Conservation (phyloP, 2,113 vertebrate genomes). For the Hippocampus mohnikei region DNA sequence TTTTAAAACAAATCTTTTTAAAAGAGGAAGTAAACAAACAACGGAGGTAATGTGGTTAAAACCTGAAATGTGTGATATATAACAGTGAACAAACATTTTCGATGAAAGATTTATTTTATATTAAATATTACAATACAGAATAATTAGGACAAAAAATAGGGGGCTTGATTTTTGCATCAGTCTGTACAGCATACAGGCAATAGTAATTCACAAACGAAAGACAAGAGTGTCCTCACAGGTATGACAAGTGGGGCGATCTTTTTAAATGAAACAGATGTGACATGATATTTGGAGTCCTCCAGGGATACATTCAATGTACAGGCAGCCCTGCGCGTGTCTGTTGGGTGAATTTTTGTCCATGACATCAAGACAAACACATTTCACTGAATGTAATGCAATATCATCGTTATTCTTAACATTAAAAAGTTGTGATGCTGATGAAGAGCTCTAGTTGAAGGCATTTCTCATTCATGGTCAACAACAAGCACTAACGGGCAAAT, state of each 20-base stretch:
- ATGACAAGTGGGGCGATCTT: neutral
- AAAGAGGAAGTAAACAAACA: neutral
- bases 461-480: constrained; percentile 22
- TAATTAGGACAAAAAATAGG: constrained; percentile 70
- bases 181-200: constrained; percentile 70
- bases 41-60: no score
- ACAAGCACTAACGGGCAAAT: neutral
- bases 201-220: constrained; percentile 42
- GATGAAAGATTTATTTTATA: constrained; percentile 81
- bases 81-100: constrained; percentile 43
- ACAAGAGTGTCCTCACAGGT: constrained; percentile 40
- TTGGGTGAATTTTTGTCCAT: constrained; percentile 13
- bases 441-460: constrained; percentile 41
- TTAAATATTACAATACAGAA: constrained; percentile 84
- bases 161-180: constrained; percentile 69
- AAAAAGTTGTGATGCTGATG: neutral
- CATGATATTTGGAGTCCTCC: constrained; percentile 13
- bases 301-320: constrained; percentile 63
- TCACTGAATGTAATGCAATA: constrained; percentile 18
- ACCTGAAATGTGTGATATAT: neutral
- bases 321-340: constrained; percentile 11
- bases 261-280: neutral
- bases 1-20: neutral
- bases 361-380: constrained; percentile 17
- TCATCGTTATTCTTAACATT: constrained; percentile 48